These are phyloP conservation scores for Loripinus fragilis DNA, from an alignment of 2,888 invertebrate genomes.

Conservation along the genomic window DNA sequence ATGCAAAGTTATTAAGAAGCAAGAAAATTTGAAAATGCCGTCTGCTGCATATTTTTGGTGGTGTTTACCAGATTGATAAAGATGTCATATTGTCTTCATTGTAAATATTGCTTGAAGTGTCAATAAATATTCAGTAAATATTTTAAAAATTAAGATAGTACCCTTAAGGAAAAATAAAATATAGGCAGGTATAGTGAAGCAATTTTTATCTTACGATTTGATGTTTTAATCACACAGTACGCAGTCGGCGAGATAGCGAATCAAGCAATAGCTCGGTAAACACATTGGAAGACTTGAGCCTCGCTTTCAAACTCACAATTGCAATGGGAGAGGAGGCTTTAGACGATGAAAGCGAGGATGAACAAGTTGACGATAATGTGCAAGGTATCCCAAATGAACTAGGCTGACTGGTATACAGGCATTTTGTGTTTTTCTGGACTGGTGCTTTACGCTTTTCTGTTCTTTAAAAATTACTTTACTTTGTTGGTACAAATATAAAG, in stretches of 20 bases:
- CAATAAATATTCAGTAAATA: conserved; percentile 4
- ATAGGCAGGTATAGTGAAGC: neutral
- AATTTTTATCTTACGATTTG: conserved; percentile 12
- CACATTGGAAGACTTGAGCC: conserved; percentile 75
- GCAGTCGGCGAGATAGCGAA: conserved; percentile 65
- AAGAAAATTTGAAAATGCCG: too few relatives aligned
- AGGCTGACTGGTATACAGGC: conserved; percentile 13
- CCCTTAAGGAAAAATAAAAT: neutral
- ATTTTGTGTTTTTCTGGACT: conserved; percentile 8
- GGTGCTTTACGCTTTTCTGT: too few relatives aligned
- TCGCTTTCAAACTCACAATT: conserved; percentile 77
- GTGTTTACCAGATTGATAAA: neutral
- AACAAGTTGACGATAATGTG: neutral
- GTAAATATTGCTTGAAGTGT: neutral
- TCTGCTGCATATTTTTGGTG: too few relatives aligned
- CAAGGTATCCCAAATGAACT: conserved; percentile 25
- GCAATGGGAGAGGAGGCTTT: conserved; percentile 74
- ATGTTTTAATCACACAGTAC: neutral
- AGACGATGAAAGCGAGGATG: conserved; percentile 45
- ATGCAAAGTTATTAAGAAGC: too few relatives aligned
- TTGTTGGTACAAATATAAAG: too few relatives aligned
- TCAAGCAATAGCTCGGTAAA: conserved; percentile 70
- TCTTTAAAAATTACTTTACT: too few relatives aligned
- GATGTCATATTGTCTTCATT: conserved; percentile 13
- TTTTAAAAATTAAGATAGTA: neutral